phyloP scores from a whole-genome alignment of 2,888 invertebrate genomes.

The Chymomyza fuscimana region DNA sequence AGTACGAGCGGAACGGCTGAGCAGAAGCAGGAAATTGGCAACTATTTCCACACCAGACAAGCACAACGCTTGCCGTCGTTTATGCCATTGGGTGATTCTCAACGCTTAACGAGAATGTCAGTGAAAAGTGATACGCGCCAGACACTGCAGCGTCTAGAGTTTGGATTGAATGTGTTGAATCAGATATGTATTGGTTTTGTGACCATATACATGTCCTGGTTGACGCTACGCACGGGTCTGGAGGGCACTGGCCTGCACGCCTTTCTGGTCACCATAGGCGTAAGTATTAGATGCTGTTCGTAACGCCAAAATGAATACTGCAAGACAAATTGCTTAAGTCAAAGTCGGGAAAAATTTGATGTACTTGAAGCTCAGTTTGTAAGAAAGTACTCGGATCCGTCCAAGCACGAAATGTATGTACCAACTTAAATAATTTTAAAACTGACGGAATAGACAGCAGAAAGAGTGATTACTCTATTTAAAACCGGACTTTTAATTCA shows the following conservation, averaged over 20 bases:
- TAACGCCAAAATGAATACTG: too few relatives aligned
- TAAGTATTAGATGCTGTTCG: constrained; percentile 46
- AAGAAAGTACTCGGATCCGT: too few relatives aligned
- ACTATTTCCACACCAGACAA: background rate
- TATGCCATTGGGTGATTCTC: constrained; percentile 41
- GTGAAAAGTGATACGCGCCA: constrained; percentile 52
- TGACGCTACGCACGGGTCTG: constrained; percentile 65
- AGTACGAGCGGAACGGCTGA: constrained; percentile 34
- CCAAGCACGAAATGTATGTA: too few relatives aligned
- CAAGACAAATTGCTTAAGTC: too few relatives aligned
- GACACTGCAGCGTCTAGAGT: constrained; percentile 58
- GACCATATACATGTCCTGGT: constrained; percentile 75
- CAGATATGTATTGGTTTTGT: constrained; percentile 77
- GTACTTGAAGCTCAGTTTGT: too few relatives aligned
- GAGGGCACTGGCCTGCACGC: constrained; percentile 70
- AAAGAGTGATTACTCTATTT: too few relatives aligned
- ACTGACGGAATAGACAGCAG: too few relatives aligned
- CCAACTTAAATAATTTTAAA: too few relatives aligned
- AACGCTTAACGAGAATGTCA: constrained; percentile 53
- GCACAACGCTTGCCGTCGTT: constrained; percentile 41
- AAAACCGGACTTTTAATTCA: too few relatives aligned
- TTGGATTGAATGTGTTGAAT: constrained; percentile 68
- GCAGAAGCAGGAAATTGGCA: background rate
- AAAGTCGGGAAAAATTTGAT: too few relatives aligned
- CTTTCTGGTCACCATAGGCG: constrained; percentile 77